These are phyloP conservation scores for Tenodera sinensis DNA, from an alignment of 2,888 invertebrate species.

Conservation along the genomic window DNA sequence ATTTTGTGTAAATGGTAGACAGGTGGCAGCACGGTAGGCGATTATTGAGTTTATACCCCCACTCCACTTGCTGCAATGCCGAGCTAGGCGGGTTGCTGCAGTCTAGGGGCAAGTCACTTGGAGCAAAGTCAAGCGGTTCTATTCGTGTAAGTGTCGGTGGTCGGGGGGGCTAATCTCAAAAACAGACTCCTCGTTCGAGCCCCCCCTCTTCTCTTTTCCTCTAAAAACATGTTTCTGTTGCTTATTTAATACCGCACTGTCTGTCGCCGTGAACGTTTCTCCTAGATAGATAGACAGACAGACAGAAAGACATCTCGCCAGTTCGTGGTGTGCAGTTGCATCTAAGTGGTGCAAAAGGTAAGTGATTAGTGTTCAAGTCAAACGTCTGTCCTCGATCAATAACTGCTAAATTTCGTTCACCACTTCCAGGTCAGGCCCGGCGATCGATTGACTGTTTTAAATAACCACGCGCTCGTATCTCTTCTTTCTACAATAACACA, in stretches of 20 bases:
- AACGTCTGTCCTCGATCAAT: no score
- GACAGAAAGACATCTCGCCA: neutral
- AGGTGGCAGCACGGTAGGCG: neutral
- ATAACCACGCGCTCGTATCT: no score
- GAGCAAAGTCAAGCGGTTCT: neutral
- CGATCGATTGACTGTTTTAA: no score
- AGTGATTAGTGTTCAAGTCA: no score
- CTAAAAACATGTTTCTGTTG: neutral
- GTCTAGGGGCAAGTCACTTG: constrained; percentile 23
- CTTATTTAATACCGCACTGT: neutral
- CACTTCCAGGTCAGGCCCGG: no score
- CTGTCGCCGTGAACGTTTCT: no score
- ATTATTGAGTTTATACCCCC: constrained; percentile 17
- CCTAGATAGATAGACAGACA: neutral
- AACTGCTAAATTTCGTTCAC: no score
- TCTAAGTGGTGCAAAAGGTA: constrained; percentile 24
- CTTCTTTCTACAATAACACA: no score
- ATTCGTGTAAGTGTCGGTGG: neutral
- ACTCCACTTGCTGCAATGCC: constrained; percentile 27
- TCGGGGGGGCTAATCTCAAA: constrained; percentile 24
- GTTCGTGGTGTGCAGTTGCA: neutral
- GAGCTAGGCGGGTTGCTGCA: constrained; percentile 26
- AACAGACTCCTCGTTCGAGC: constrained; percentile 10
- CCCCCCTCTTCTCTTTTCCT: constrained; percentile 29
- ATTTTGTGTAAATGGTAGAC: neutral